Evolutionary conservation across 2,888 invertebrate genomes (phyloP), one percentile per base, ranked within the genome.

Genomic region (Dioctria linearis): DNA sequence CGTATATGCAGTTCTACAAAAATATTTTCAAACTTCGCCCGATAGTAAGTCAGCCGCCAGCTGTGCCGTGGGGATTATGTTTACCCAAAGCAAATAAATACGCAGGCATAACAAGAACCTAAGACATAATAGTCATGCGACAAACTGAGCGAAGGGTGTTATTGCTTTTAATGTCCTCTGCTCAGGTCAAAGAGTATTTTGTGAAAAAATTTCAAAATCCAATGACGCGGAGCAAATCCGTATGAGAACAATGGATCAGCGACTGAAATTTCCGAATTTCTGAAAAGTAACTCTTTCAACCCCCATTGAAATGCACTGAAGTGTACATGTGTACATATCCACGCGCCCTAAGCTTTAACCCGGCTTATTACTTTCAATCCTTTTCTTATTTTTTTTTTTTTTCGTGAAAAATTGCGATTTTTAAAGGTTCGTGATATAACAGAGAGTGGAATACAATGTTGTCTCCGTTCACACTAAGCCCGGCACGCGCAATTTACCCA

Each of bases 51-150:
- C 43, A 76, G 63, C 46, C 49, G 63, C 76, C 76, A 76, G 76
- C 76, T 76, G 76, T 63, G 49, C 49, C 43, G 6, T 5, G 39
- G n/a, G 63, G 49, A 76, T 63, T 76, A 76, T 76, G 76, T 76
- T 76, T 76, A 76, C 76, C 37, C 46, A 61, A 49, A 61, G 61
- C 76, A 76, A 76, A 76, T 63, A 76, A 43, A 61, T 61, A 66
- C 5, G 37, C 46, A 37, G 59, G 13, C 46, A 61, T 63, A 46
- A 63, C 43, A 59, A 76, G 39, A 43, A 46, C 51, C 39, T 37
- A 42, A 76, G 49, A 25, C 63, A 63, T 61, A 46, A 63, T 61
- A 73, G 43, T n/a, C 61, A 61, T 39, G 59, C 59, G 59, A 73
- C 73, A 63, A 40, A 8, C 75, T 25, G 8, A 4, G 5, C 59